These are phyloP conservation scores for Apocrypta bakeri DNA, from an alignment of 1,140 invertebrate species.

Conservation along the genomic window DNA sequence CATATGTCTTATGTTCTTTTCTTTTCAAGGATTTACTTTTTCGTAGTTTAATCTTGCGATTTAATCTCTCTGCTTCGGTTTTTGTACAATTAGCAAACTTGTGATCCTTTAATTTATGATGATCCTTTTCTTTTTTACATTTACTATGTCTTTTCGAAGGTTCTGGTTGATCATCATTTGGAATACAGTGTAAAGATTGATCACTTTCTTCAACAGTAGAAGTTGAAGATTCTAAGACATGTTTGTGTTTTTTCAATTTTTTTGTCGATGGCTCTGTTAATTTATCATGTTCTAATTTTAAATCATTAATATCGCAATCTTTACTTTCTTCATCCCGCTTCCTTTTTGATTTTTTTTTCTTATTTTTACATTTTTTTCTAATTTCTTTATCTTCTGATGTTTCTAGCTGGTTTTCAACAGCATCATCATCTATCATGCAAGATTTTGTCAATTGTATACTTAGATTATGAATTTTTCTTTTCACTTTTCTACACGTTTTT, in stretches of 20 bases:
- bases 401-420: not conserved
- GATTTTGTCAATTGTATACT: conserved; percentile 47
- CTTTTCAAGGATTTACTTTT: conserved; percentile 50
- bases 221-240: not conserved
- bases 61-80: conserved; percentile 43
- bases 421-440: conserved; percentile 53
- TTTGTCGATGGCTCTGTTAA: conserved; percentile 17
- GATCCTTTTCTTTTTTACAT: conserved; percentile 5
- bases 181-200: not conserved
- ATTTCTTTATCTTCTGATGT: not conserved
- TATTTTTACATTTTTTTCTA: not conserved
- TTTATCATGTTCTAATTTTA: not conserved
- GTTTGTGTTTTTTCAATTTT: conserved; percentile 36
- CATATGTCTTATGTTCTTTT: conserved; percentile 51
- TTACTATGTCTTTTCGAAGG: not conserved
- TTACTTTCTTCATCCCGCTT: not conserved
- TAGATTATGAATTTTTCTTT: conserved; percentile 54
- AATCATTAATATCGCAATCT: not conserved
- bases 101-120: not conserved
- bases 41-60: conserved; percentile 54
- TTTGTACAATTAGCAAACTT: not conserved
- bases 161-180: not conserved
- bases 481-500: conserved; percentile 42
- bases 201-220: not conserved
- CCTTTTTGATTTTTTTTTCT: conserved; percentile 22